These are phyloP conservation scores for Brotula barbata DNA, from an alignment of 2,797 vertebrate species.

Conservation along the genomic window DNA sequence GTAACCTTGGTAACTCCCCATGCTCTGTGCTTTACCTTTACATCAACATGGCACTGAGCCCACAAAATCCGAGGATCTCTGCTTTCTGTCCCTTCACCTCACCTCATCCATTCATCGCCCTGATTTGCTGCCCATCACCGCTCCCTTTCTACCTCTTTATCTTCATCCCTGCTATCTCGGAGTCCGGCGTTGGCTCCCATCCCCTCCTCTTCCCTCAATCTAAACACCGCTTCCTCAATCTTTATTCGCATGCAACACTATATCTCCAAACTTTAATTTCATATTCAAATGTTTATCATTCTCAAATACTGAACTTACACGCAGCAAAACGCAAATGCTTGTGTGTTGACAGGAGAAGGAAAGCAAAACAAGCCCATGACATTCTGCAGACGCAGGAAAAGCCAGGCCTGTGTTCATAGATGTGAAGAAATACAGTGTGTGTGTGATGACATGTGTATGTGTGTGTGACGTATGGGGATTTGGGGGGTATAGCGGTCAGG, in stretches of 20 bases:
- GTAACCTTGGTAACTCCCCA: conserved; percentile 39
- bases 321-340: conserved; percentile 29
- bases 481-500: conserved; percentile 18
- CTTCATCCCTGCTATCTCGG: neutral
- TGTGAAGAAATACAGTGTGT: neutral
- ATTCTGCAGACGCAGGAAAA: conserved; percentile 28
- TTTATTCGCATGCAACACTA: neutral
- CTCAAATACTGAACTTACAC: conserved; percentile 28
- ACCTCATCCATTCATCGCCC: conserved; percentile 29
- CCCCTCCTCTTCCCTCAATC: neutral
- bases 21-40: conserved; percentile 44
- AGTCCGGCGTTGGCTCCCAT: too few relatives aligned
- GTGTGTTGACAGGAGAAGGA: conserved; percentile 10
- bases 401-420: neutral
- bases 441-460: neutral
- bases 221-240: neutral
- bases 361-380: conserved; percentile 24
- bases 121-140: too few relatives aligned
- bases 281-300: conserved; percentile 46
- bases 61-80: conserved; percentile 31
- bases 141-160: too few relatives aligned
- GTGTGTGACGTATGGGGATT: neutral
- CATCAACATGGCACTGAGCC: conserved; percentile 44
- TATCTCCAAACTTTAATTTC: conserved; percentile 19
- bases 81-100: conserved; percentile 51